Evolutionary conservation across 2,888 invertebrate genomes (phyloP).

Genomic region (Anaspis maculata): DNA sequence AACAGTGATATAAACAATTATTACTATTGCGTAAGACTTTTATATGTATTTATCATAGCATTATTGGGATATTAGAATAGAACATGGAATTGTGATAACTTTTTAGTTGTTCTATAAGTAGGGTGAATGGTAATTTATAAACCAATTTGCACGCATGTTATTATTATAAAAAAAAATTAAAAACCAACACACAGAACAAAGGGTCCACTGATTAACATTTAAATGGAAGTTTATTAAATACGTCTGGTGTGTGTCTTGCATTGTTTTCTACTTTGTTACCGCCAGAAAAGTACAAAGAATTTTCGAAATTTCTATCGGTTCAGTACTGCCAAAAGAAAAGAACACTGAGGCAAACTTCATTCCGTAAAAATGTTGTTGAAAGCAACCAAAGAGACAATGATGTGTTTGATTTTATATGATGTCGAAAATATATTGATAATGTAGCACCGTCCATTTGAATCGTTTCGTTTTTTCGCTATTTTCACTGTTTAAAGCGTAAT

Average conservation of each 20-base stretch:
- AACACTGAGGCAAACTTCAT: no score
- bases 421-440: background rate
- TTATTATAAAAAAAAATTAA: no score
- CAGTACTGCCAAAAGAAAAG: background rate
- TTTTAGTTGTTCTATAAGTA: constrained; percentile 12
- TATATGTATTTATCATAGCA: constrained; percentile 7
- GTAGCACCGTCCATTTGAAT: constrained; percentile 12
- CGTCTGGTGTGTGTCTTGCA: no score
- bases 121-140: constrained; percentile 16
- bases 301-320: background rate
- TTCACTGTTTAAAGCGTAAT: no score
- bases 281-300: constrained; percentile 9
- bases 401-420: no score
- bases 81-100: constrained; percentile 15
- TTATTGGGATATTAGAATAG: constrained; percentile 9
- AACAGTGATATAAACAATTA: constrained; percentile 7
- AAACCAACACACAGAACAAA: constrained; percentile 8
- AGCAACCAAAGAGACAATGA: no score
- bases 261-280: no score
- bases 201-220: constrained; percentile 11
- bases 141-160: constrained; percentile 13
- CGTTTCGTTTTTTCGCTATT: no score
- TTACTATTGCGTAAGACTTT: constrained; percentile 8
- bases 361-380: background rate
- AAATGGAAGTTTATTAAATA: constrained; percentile 6